phyloP scores from a whole-genome alignment of 1,140 invertebrate species.

The Papilio xuthus region DNA sequence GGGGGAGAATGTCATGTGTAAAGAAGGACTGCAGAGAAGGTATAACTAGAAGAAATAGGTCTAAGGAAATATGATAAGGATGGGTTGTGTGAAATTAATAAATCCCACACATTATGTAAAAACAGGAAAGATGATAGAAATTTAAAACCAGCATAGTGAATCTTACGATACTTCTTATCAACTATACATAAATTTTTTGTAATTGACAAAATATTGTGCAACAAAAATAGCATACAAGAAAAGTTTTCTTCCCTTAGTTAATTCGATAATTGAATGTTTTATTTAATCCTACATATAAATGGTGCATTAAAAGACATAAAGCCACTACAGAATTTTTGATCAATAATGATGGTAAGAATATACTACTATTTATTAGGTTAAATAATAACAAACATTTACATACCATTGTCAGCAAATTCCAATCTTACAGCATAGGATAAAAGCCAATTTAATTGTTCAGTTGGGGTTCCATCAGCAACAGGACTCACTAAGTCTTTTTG shows the following conservation, averaged over 20 bases:
- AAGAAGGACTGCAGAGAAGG: too few species aligned
- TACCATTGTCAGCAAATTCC: slow-evolving; percentile 92
- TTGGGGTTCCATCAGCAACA: slow-evolving; percentile 66
- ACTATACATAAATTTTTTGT: background rate
- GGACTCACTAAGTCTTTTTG: slow-evolving; percentile 88
- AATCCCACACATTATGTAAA: too few species aligned
- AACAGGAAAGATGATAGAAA: background rate
- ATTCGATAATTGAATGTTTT: too few species aligned
- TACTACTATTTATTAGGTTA: too few species aligned
- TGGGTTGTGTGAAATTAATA: too few species aligned
- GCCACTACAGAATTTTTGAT: background rate
- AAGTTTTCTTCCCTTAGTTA: background rate
- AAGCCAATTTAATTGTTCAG: slow-evolving; percentile 92
- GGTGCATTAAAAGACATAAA: too few species aligned
- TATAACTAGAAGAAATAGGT: too few species aligned
- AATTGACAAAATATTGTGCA: slow-evolving; percentile 10
- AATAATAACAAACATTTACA: slow-evolving; percentile 61
- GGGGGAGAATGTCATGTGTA: too few species aligned
- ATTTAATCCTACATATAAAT: too few species aligned
- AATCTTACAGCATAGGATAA: slow-evolving; percentile 90
- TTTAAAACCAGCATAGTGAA: background rate
- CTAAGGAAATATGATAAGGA: too few species aligned
- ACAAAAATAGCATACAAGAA: background rate
- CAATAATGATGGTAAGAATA: too few species aligned
- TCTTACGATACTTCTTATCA: background rate